Evolutionary conservation across 2,113 vertebrate genomes (phyloP).

Genomic region (Pteropus alecto): DNA sequence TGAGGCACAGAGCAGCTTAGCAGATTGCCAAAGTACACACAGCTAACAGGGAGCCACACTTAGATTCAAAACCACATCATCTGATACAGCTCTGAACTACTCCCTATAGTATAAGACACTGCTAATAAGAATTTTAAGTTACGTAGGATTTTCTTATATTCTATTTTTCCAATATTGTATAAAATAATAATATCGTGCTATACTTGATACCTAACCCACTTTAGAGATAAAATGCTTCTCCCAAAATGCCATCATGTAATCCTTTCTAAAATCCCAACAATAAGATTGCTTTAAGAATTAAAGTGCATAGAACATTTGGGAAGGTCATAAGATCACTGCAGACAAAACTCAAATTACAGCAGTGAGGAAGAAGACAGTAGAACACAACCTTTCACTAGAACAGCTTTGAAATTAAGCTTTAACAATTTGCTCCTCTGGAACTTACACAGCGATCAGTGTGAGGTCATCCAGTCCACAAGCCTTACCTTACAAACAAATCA

Average conservation of each 20-base stretch:
- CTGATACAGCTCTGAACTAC: neutral
- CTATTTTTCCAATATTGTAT: neutral
- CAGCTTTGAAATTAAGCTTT: neutral
- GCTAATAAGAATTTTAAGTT: neutral
- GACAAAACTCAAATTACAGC: neutral
- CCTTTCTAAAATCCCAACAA: neutral
- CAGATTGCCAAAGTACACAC: neutral
- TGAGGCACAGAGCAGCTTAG: neutral
- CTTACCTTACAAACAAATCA: conserved; percentile 13
- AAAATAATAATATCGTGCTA: neutral
- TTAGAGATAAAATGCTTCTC: conserved; percentile 15
- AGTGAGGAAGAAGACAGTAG: neutral
- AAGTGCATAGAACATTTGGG: neutral
- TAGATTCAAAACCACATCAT: neutral
- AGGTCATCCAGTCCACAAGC: neutral
- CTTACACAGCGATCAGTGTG: neutral
- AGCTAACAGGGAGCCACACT: neutral
- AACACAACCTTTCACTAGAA: neutral
- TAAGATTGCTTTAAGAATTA: neutral
- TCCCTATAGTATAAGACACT: neutral
- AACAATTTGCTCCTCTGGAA: neutral
- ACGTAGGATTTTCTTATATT: neutral
- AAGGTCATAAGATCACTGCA: neutral
- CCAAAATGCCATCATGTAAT: neutral
- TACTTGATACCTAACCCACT: neutral